A percentile compares a stretch with the other conserved stretches of the same genome.
Evolutionary conservation across 2,113 vertebrate genomes (phyloP).

Genomic region (Mus pahari): DNA sequence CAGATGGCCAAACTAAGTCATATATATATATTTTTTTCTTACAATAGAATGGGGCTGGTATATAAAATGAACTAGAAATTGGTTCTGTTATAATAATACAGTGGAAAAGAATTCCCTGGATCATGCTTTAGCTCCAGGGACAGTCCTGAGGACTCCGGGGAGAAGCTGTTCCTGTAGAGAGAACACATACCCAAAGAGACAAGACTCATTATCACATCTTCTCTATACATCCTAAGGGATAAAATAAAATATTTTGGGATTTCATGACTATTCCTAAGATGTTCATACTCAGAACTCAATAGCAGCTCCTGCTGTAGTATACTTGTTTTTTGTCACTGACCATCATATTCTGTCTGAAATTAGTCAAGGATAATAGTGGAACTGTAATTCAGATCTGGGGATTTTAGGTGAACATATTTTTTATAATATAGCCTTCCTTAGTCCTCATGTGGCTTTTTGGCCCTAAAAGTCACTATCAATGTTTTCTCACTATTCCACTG

Average conservation of each 20-base stretch:
- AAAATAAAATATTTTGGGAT: conserved; percentile 16
- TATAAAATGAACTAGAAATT: background rate
- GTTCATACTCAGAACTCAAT: conserved; percentile 9
- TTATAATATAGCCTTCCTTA: rapidly evolving
- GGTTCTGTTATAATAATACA: background rate
- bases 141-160: background rate
- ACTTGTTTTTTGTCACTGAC: too few species aligned
- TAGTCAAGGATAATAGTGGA: background rate
- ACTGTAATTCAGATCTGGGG: background rate
- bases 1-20: background rate
- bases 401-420: background rate
- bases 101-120: background rate
- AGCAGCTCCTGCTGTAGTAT: background rate
- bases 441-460: background rate
- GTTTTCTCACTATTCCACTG: background rate
- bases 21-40: background rate
- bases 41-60: background rate
- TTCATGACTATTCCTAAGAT: background rate
- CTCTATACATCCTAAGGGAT: background rate
- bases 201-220: conserved; percentile 33
- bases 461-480: background rate
- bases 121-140: background rate
- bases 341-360: background rate
- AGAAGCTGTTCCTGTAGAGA: background rate
- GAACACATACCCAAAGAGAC: background rate